Evolutionary conservation across 2,797 vertebrate genomes (phyloP).

Genomic region (Oreortyx pictus): DNA sequence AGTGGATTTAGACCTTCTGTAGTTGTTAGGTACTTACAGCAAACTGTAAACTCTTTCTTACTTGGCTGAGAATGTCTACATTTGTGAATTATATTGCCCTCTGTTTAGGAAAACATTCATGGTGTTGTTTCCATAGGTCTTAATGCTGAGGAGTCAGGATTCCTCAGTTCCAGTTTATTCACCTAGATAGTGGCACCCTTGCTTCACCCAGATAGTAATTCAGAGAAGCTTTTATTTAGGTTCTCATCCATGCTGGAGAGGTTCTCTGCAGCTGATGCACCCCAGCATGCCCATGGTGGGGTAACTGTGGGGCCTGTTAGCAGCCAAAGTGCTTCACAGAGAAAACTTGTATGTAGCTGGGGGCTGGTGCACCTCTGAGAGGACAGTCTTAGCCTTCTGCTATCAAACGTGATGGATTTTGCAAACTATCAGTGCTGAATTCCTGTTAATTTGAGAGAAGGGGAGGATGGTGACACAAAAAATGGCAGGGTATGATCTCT

Average conservation of each 20-base stretch:
- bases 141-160: rapidly evolving
- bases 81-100: background rate
- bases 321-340: background rate
- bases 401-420: background rate
- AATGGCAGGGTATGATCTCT: background rate
- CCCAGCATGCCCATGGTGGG: background rate
- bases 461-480: no score
- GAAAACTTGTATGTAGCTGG: no score
- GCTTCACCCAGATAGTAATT: background rate
- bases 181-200: background rate
- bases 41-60: background rate
- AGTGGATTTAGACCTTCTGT: background rate
- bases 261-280: background rate
- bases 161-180: background rate
- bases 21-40: background rate
- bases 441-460: background rate
- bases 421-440: background rate
- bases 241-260: background rate
- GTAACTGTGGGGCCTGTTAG: background rate
- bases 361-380: background rate
- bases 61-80: background rate
- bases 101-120: background rate
- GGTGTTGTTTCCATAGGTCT: background rate
- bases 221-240: background rate
- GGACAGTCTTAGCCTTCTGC: background rate